Conservation (phyloP, 1,140 invertebrate species). For the Musca domestica region DNA sequence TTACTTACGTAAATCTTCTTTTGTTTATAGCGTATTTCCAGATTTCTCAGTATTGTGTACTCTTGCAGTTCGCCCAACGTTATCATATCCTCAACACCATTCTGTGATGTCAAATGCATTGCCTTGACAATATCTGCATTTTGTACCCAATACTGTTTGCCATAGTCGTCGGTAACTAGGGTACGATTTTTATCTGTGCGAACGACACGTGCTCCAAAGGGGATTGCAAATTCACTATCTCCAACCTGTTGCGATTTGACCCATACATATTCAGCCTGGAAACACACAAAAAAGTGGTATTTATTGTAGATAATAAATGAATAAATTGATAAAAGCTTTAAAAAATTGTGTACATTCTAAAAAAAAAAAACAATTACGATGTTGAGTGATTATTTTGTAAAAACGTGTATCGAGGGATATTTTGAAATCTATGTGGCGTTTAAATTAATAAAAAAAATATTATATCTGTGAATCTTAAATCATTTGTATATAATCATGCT, state of each 20-base stretch:
- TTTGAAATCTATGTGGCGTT: no score
- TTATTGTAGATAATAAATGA: background rate
- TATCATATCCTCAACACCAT: constrained; percentile 93
- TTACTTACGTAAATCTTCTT: constrained; percentile 85
- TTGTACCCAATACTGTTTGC: constrained; percentile 61
- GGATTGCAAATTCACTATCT: constrained; percentile 75
- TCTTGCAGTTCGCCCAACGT: constrained; percentile 88
- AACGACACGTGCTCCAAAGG: constrained; percentile 77
- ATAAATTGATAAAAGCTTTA: no score
- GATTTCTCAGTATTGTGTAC: constrained; percentile 86
- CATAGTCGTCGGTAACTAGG: constrained; percentile 76
- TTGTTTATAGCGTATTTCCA: constrained; percentile 85
- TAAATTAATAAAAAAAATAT: no score
- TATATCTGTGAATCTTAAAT: no score
- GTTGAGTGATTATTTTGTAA: no score
- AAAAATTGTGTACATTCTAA: no score
- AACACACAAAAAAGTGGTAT: background rate
- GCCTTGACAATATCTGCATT: constrained; percentile 66
- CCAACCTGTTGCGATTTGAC: constrained; percentile 65
- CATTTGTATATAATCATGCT: no score
- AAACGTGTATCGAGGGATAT: no score
- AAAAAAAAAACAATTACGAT: no score
- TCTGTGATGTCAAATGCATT: constrained; percentile 82
- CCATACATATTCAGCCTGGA: constrained; percentile 85
- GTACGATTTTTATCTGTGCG: constrained; percentile 75